phyloP scores from a whole-genome alignment of 2,797 vertebrate genomes.

The Gobio occitaniae region DNA sequence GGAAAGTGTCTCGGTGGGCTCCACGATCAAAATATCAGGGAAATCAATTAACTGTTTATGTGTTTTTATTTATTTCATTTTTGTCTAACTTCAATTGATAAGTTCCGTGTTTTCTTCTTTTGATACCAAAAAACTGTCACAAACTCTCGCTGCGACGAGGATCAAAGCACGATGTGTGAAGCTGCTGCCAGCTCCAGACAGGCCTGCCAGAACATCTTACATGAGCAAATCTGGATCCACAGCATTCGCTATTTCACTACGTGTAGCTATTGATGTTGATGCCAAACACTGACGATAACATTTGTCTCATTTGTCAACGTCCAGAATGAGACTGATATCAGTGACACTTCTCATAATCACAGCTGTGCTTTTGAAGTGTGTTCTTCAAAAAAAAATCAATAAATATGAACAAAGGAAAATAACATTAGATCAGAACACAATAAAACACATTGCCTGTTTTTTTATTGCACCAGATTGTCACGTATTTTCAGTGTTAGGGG shows the following conservation, averaged over 20 bases:
- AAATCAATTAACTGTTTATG: slow-evolving; percentile 10
- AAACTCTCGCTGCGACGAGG: not conserved
- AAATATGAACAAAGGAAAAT: not conserved
- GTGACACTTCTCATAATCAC: not conserved
- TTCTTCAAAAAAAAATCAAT: not conserved
- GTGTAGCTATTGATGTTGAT: not conserved
- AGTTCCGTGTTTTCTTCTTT: slow-evolving; percentile 26
- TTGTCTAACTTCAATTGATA: slow-evolving; percentile 26
- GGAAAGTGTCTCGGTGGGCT: not conserved
- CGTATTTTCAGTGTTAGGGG: not conserved
- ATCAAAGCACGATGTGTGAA: slow-evolving; percentile 16
- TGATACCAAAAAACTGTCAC: slow-evolving; percentile 23
- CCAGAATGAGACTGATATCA: slow-evolving; percentile 12
- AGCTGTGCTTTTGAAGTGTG: not conserved
- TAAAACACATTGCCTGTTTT: not conserved
- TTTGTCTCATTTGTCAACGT: not conserved
- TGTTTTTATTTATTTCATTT: slow-evolving; percentile 31
- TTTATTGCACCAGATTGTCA: not conserved
- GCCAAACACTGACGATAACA: slow-evolving; percentile 18
- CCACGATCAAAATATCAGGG: not conserved
- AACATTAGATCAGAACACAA: not conserved
- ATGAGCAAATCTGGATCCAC: not conserved
- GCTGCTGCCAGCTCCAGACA: slow-evolving; percentile 24
- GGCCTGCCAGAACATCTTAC: slow-evolving; percentile 27
- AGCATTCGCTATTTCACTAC: not conserved